Conservation (phyloP, 2,888 invertebrate genomes). For the Phyto melanocephala region DNA sequence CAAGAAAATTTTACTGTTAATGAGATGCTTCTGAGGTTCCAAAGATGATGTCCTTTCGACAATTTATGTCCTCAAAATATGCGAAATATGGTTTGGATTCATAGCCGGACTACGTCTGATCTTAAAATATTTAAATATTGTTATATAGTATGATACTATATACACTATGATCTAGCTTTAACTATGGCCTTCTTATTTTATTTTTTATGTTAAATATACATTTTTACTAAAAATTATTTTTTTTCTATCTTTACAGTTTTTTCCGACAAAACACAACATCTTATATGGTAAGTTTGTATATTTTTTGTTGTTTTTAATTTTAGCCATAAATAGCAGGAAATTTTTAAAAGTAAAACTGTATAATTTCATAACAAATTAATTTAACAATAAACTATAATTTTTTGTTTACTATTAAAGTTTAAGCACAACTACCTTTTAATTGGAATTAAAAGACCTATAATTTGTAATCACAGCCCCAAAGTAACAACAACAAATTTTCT, state of each 20-base stretch:
- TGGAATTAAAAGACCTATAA: constrained; percentile 39
- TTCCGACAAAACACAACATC: background rate
- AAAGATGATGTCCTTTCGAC: too few species aligned
- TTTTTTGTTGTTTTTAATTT: background rate
- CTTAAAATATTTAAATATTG: too few species aligned
- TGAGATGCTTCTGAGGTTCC: too few species aligned
- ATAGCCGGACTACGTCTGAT: too few species aligned
- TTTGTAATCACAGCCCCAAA: constrained; percentile 1
- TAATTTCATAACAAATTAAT: constrained; percentile 23
- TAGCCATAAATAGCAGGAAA: constrained; percentile 4
- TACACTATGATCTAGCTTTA: too few species aligned
- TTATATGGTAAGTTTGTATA: constrained; percentile 40
- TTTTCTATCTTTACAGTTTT: constrained; percentile 45
- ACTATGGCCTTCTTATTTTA: too few species aligned
- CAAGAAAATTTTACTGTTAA: too few species aligned
- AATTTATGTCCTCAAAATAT: too few species aligned
- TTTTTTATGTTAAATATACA: too few species aligned
- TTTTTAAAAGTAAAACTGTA: constrained; percentile 5
- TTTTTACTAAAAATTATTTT: background rate
- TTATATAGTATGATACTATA: too few species aligned
- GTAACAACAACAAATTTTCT: too few species aligned
- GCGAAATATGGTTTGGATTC: too few species aligned
- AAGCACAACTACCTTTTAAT: constrained; percentile 31
- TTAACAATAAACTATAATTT: constrained; percentile 45
- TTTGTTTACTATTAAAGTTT: background rate